phyloP scores from a whole-genome alignment of 1,140 invertebrate genomes.

The Diuraphis noxia region DNA sequence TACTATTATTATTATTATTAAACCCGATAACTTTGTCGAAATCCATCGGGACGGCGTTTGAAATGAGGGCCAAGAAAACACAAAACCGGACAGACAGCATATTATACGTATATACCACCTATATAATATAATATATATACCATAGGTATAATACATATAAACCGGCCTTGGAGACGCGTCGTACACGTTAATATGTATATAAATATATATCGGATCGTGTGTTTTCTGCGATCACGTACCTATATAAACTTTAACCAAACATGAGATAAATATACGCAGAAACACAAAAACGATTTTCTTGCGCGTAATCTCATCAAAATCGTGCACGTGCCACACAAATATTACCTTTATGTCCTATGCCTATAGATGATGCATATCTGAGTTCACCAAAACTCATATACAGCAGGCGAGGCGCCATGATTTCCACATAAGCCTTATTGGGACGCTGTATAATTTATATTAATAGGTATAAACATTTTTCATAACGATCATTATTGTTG shows the following conservation, averaged over 20 bases:
- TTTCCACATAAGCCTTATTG: background rate
- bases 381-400: background rate
- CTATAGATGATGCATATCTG: background rate
- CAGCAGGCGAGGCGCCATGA: background rate
- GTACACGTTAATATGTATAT: background rate
- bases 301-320: background rate
- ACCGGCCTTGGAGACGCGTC: conserved; percentile 30
- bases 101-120: background rate
- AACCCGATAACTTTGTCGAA: conserved; percentile 46
- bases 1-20: conserved; percentile 33
- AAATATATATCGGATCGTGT: background rate
- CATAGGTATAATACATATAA: background rate
- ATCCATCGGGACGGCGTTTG: conserved; percentile 3
- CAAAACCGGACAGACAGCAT: conserved; percentile 48
- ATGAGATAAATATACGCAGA: background rate
- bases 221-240: conserved; percentile 10
- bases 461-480: background rate
- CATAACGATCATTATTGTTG: background rate
- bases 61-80: background rate
- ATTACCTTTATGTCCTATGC: background rate
- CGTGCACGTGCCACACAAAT: background rate
- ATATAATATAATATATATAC: background rate
- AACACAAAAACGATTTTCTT: background rate
- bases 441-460: background rate
- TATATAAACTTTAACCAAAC: background rate